A percentile compares a stretch with the other conserved stretches of the same genome.
These are phyloP conservation scores for Turnix velox DNA, from an alignment of 2,113 vertebrate genomes.

Conservation along the genomic window DNA sequence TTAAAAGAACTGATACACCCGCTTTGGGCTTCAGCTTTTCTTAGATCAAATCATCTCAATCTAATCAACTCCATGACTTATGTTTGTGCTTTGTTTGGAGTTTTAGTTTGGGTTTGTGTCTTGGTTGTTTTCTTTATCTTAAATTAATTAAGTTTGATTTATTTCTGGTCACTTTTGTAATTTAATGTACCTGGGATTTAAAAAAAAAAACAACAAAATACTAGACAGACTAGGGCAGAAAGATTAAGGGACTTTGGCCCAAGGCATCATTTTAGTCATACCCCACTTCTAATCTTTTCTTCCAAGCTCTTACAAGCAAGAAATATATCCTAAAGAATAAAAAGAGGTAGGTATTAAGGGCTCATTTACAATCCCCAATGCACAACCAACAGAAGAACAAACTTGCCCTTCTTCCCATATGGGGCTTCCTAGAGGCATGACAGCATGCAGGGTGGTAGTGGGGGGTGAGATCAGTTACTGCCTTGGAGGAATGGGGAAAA, in stretches of 20 bases:
- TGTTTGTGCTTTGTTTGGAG: not conserved
- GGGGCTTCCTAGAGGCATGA: not conserved
- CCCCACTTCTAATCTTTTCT: not conserved
- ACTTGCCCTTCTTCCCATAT: not conserved
- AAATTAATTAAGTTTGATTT: conserved; percentile 42
- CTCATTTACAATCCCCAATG: not conserved
- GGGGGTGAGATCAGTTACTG: not conserved
- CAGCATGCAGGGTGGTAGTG: not conserved
- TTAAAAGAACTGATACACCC: not conserved
- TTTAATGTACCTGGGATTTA: conserved; percentile 35
- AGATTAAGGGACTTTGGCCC: conserved; percentile 38
- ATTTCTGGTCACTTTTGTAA: conserved; percentile 48
- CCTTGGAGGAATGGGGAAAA: not conserved
- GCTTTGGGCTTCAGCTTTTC: not conserved
- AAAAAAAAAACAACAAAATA: no score
- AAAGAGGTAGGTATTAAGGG: conserved; percentile 18
- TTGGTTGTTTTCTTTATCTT: not conserved
- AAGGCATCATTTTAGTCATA: not conserved
- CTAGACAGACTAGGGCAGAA: not conserved
- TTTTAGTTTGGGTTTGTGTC: not conserved
- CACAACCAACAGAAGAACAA: not conserved
- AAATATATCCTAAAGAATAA: conserved; percentile 14
- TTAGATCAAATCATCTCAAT: conserved; percentile 29
- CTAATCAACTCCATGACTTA: not conserved
- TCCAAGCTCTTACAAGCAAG: not conserved